phyloP scores from a whole-genome alignment of 2,797 vertebrate species.

The Phataginus tetradactyla region DNA sequence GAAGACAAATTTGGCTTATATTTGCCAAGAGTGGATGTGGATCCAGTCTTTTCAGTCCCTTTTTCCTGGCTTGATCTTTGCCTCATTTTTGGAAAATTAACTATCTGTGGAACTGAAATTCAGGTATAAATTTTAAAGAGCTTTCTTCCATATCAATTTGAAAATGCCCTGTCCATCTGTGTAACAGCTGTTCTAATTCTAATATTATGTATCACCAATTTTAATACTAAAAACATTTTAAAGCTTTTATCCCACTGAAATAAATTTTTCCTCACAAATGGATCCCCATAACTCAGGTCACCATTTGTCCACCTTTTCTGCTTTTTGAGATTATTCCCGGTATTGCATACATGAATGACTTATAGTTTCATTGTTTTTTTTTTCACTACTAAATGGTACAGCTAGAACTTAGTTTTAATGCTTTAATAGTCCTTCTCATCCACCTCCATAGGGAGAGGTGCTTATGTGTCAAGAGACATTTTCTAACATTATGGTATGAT shows the following conservation, averaged over 20 bases:
- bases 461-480: neutral
- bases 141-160: constrained; percentile 4
- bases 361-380: neutral
- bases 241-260: neutral
- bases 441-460: neutral
- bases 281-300: neutral
- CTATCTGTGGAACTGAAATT: neutral
- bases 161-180: neutral
- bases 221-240: neutral
- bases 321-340: neutral
- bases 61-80: neutral
- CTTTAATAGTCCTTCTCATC: neutral
- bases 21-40: neutral
- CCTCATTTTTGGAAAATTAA: neutral
- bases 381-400: neutral
- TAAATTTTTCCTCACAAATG: neutral
- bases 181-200: neutral
- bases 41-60: neutral
- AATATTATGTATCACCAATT: neutral
- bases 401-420: neutral
- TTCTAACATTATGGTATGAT: neutral
- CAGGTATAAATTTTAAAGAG: neutral
- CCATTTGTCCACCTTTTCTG: neutral
- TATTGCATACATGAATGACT: neutral
- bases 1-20: neutral